These are phyloP conservation scores for Tapera naevia DNA, from an alignment of 2,797 vertebrate species.

Conservation along the genomic window DNA sequence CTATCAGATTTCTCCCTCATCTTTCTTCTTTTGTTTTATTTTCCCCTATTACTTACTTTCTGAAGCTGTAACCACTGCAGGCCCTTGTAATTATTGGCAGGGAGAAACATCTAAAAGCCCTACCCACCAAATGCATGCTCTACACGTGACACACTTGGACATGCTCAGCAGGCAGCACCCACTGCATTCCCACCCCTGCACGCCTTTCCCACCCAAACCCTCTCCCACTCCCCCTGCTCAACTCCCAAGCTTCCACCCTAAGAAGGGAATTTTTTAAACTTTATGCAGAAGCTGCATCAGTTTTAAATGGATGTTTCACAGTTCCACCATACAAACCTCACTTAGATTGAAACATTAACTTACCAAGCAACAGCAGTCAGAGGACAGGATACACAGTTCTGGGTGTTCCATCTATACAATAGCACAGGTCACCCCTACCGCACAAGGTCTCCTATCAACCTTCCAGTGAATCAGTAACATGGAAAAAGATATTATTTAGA, in stretches of 20 bases:
- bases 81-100: too few species aligned
- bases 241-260: neutral
- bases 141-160: neutral
- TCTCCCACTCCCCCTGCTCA: too few species aligned
- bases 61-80: neutral
- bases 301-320: neutral
- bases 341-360: neutral
- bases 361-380: neutral
- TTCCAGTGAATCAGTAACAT: neutral
- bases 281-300: neutral
- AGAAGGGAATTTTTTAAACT: neutral
- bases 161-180: neutral
- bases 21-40: too few species aligned
- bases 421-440: neutral
- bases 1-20: neutral
- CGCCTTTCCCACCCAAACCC: too few species aligned
- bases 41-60: neutral
- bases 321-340: neutral
- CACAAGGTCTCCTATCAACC: neutral
- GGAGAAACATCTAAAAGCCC: neutral
- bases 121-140: fast-evolving
- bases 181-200: neutral
- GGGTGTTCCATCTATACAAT: fast-evolving
- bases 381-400: neutral
- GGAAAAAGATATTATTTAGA: neutral